Percentiles rank a stretch among this genome's conserved stretches.
These are phyloP conservation scores for Urocitellus parryii DNA, from an alignment of 2,113 vertebrate species.

Conservation along the genomic window DNA sequence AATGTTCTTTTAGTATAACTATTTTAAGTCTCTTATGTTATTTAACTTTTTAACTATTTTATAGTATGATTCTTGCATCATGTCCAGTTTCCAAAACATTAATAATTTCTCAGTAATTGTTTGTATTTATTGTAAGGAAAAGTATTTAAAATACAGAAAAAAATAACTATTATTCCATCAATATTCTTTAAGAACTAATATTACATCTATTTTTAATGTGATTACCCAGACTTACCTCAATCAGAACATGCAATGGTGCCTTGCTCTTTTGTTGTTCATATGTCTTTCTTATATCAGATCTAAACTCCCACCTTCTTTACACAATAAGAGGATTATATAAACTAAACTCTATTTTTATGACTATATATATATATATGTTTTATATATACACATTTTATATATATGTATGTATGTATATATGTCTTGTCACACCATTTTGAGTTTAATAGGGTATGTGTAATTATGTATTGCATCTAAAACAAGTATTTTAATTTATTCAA, in stretches of 20 bases:
- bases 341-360: neutral
- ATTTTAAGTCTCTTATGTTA: neutral
- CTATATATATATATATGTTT: neutral
- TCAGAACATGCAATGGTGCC: neutral
- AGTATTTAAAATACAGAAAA: neutral
- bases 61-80: neutral
- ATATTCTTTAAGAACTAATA: neutral
- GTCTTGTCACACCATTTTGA: neutral
- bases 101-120: neutral
- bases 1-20: neutral
- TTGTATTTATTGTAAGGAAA: neutral
- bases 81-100: constrained; percentile 21
- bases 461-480: neutral
- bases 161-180: neutral
- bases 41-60: neutral
- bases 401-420: no score
- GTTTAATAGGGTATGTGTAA: neutral
- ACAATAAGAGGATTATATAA: neutral
- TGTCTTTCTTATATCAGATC: neutral
- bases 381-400: no score
- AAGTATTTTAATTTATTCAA: neutral
- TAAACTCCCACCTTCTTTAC: neutral
- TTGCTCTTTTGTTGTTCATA: neutral
- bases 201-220: neutral
- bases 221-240: neutral